phyloP scores from a whole-genome alignment of 2,888 invertebrate species.

The Epicampocera succincta region DNA sequence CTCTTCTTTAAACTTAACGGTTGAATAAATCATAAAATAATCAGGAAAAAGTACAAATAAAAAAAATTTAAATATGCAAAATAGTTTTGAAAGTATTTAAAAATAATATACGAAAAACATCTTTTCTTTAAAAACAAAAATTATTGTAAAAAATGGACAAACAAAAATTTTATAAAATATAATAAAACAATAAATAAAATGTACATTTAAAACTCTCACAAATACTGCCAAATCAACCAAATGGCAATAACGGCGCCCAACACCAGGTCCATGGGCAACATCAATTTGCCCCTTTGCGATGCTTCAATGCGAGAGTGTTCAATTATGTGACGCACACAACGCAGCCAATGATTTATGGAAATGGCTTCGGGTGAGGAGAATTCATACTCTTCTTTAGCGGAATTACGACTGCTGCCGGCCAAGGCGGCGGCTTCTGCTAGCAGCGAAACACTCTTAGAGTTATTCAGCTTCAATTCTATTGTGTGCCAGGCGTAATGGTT shows the following conservation, averaged over 20 bases:
- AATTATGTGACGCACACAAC: conserved; percentile 75
- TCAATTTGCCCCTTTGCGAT: conserved; percentile 74
- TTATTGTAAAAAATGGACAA: background rate
- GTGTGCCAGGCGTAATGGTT: conserved; percentile 78
- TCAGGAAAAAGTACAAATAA: conserved; percentile 14
- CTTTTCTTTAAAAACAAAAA: conserved; percentile 39
- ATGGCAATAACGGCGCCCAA: conserved; percentile 75
- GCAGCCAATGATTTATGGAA: conserved; percentile 78
- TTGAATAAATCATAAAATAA: conserved; percentile 58
- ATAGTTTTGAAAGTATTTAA: conserved; percentile 20
- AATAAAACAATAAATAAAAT: conserved; percentile 26
- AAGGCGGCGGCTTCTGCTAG: conserved; percentile 70
- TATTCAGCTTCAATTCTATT: conserved; percentile 78
- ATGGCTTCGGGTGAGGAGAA: conserved; percentile 76
- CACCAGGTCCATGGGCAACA: conserved; percentile 78
- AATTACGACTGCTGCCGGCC: conserved; percentile 13
- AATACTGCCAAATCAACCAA: conserved; percentile 79
- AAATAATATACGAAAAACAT: conserved; percentile 43
- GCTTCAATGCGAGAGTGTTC: conserved; percentile 75
- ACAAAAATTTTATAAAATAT: no score
- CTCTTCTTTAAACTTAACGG: no score
- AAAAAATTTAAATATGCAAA: conserved; percentile 4
- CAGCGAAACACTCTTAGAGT: conserved; percentile 76
- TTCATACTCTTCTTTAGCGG: conserved; percentile 75
- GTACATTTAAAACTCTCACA: conserved; percentile 70